A percentile compares a stretch with the other conserved stretches of the same genome.
phyloP scores from a whole-genome alignment of 2,888 invertebrate genomes.

The Synergus gifuensis region DNA sequence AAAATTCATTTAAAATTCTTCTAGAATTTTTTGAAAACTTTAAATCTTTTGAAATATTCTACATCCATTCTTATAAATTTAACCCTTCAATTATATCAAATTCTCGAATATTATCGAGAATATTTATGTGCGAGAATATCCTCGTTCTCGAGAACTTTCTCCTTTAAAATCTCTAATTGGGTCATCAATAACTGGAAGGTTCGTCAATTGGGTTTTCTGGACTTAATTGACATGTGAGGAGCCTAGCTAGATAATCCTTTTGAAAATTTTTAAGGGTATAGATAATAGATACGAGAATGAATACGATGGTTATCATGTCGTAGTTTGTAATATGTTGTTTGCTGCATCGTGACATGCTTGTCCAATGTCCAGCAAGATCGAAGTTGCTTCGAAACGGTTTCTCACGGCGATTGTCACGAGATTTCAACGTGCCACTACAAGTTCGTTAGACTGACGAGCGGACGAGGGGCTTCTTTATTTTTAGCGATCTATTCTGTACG shows the following conservation, averaged over 20 bases:
- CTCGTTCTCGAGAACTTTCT: too few relatives aligned
- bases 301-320: background rate
- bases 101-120: too few relatives aligned
- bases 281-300: background rate
- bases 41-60: too few relatives aligned
- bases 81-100: too few relatives aligned
- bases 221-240: constrained; percentile 19
- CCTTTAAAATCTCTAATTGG: background rate
- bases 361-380: background rate
- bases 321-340: constrained; percentile 14
- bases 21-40: too few relatives aligned
- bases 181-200: constrained; percentile 15
- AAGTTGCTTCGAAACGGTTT: constrained; percentile 15
- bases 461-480: constrained; percentile 42
- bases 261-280: background rate
- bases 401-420: constrained; percentile 34
- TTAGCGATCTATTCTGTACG: constrained; percentile 27
- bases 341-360: background rate
- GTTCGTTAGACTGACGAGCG: constrained; percentile 35
- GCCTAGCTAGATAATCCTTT: background rate
- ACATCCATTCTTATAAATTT: too few relatives aligned
- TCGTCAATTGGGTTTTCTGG: background rate
- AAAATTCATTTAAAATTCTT: too few relatives aligned
- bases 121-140: too few relatives aligned
- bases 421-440: constrained; percentile 9